Evolutionary conservation across 1,140 invertebrate species (phyloP).

Genomic region (Eueides isabella): DNA sequence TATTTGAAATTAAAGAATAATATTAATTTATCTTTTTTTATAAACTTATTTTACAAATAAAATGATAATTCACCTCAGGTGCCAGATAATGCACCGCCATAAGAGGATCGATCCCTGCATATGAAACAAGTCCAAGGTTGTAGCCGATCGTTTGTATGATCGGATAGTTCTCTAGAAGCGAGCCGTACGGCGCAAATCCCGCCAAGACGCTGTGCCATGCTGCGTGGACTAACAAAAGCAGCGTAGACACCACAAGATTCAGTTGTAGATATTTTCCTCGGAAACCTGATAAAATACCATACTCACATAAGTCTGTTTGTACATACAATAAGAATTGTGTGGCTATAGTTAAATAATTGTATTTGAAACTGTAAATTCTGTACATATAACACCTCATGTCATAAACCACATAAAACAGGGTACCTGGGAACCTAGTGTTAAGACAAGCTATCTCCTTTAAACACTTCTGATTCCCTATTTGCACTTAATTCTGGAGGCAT

Average conservation of each 20-base stretch:
- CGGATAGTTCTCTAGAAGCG: slow-evolving; percentile 54
- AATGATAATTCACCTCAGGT: slow-evolving; percentile 83
- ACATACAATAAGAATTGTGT: too few species aligned
- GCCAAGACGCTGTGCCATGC: slow-evolving; percentile 67
- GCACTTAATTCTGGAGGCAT: too few species aligned
- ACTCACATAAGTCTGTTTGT: too few species aligned
- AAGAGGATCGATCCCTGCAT: slow-evolving; percentile 65
- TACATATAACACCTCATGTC: too few species aligned
- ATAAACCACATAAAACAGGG: too few species aligned
- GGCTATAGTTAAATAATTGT: too few species aligned
- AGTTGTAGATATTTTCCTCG: slow-evolving; percentile 62
- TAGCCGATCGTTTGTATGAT: slow-evolving; percentile 61
- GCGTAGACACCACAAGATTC: slow-evolving; percentile 56
- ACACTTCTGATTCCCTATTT: too few species aligned
- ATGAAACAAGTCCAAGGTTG: slow-evolving; percentile 72
- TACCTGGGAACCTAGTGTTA: too few species aligned
- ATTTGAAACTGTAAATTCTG: too few species aligned
- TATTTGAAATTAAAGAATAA: background rate
- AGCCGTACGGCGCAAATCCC: slow-evolving; percentile 58
- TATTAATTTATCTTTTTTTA: too few species aligned
- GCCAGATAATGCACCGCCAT: slow-evolving; percentile 85
- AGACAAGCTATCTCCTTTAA: too few species aligned
- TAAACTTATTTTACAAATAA: background rate
- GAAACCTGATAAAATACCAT: slow-evolving; percentile 50
- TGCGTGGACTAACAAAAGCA: slow-evolving; percentile 60